phyloP scores from a whole-genome alignment of 1,140 invertebrate species.

The Micrasema longulum region DNA sequence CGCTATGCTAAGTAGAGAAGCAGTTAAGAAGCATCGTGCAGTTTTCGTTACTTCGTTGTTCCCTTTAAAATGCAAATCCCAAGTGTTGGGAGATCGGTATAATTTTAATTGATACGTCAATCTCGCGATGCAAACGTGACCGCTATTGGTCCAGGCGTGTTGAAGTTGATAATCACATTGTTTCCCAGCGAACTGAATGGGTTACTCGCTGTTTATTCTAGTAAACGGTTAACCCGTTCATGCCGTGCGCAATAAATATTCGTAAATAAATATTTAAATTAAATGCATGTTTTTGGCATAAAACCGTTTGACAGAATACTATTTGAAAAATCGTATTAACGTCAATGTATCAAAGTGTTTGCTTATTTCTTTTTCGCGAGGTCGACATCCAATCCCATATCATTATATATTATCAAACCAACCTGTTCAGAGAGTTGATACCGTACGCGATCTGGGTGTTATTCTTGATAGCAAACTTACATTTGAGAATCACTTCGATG shows the following conservation, averaged over 20 bases:
- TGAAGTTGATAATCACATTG: slow-evolving; percentile 37
- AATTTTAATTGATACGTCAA: slow-evolving; percentile 40
- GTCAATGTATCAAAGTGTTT: too few species aligned
- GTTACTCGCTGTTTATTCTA: slow-evolving; percentile 24
- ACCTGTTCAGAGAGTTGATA: too few species aligned
- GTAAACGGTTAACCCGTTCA: slow-evolving; percentile 22
- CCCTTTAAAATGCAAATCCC: slow-evolving; percentile 30
- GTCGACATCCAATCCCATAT: too few species aligned
- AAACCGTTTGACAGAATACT: too few species aligned
- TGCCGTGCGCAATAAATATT: neutral
- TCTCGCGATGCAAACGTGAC: slow-evolving; percentile 29
- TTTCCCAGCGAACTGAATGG: slow-evolving; percentile 25
- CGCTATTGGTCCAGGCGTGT: slow-evolving; percentile 19
- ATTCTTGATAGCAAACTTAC: too few species aligned
- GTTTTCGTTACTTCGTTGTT: slow-evolving; percentile 6
- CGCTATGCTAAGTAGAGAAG: slow-evolving; percentile 14
- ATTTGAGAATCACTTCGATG: too few species aligned
- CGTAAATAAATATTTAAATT: too few species aligned
- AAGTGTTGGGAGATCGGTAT: slow-evolving; percentile 33
- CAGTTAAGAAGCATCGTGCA: slow-evolving; percentile 17
- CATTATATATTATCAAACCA: too few species aligned
- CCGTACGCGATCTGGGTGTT: too few species aligned
- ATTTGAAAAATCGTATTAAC: too few species aligned
- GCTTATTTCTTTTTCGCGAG: too few species aligned
- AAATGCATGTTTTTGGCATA: too few species aligned